phyloP scores from a whole-genome alignment of 2,888 invertebrate genomes.

The Melieria omissa region DNA sequence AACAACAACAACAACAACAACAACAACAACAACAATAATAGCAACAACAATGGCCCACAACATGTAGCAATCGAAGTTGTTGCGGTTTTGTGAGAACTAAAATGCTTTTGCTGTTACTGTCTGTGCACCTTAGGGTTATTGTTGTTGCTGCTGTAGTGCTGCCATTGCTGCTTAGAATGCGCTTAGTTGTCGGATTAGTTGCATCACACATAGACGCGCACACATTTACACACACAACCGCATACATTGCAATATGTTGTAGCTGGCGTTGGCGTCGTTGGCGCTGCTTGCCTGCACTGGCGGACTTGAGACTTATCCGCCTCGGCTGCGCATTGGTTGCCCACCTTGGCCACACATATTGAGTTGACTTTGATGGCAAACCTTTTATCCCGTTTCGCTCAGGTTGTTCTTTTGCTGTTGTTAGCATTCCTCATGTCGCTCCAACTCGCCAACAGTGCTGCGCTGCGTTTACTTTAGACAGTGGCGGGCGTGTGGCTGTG shows the following conservation, averaged over 20 bases:
- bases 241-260: too few species aligned
- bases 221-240: too few species aligned
- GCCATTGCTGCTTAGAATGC: not conserved
- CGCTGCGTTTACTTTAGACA: not conserved
- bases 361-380: constrained; percentile 13
- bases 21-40: too few species aligned
- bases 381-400: not conserved
- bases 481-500: not conserved
- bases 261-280: too few species aligned
- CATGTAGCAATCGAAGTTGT: constrained; percentile 19
- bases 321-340: too few species aligned
- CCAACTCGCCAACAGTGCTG: not conserved
- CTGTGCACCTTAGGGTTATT: not conserved
- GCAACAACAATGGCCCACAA: too few species aligned
- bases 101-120: constrained; percentile 27
- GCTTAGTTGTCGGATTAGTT: constrained; percentile 14
- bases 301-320: too few species aligned
- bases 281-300: too few species aligned
- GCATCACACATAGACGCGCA: not conserved
- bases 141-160: not conserved
- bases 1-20: too few species aligned
- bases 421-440: not conserved
- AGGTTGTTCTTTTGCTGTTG: not conserved
- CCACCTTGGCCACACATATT: not conserved
- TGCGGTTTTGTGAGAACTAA: constrained; percentile 21